Base-by-base conservation (phyloP, 2,113 vertebrate genomes). In the Microcebus murinus region DNA sequence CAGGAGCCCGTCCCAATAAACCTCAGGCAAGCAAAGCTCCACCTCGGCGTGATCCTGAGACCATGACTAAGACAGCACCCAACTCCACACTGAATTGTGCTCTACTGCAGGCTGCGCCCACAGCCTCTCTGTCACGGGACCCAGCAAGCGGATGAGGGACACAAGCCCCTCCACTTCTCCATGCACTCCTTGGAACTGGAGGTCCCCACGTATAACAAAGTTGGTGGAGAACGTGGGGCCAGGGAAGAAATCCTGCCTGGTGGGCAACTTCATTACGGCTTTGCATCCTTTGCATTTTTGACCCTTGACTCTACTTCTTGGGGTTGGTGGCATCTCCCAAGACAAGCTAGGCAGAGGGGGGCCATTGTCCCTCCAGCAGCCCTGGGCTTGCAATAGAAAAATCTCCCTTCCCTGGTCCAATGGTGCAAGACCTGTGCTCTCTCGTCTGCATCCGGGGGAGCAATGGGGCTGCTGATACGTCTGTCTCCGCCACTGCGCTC, bases 111-210 rank as follows among this genome's bases (percentile, higher is more conserved):
- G 15, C 57, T 31, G 3, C 4, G 4, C 48, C 6, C 12, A 1
- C 3, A 0, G 42, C 27, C 3, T 52, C 9, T 48, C 83, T 25
- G 27, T 1, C 61, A 11, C 2, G 0, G 61, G 5, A 1, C 39
- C 80, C 63, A 48, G 29, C 2, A 27, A 17, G 14, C 29, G 7
- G 65, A n/a, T 6, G 15, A 21, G 12, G 39, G 8, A 13, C 18
- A 10, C 17, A 48, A 74, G 73, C 21, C 59, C 79, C 27, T 27
- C 61, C 3, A 7, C 3, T n/a, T 63, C 61, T 79, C 68, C 55
- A 4, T 0, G 48, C 0, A 2, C 65, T n/a, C 17, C 31, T 29
- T n/a, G 2, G 65, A 77, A 20, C 31, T 13, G 9, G 36, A 50
- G 4, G 36, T 15, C 57, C 50, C 71, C 57, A 34, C 14, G 2